Percentiles rank a stretch among this genome's conserved stretches.
phyloP scores from a whole-genome alignment of 2,797 vertebrate species.

The Rhinoraja longicauda region DNA sequence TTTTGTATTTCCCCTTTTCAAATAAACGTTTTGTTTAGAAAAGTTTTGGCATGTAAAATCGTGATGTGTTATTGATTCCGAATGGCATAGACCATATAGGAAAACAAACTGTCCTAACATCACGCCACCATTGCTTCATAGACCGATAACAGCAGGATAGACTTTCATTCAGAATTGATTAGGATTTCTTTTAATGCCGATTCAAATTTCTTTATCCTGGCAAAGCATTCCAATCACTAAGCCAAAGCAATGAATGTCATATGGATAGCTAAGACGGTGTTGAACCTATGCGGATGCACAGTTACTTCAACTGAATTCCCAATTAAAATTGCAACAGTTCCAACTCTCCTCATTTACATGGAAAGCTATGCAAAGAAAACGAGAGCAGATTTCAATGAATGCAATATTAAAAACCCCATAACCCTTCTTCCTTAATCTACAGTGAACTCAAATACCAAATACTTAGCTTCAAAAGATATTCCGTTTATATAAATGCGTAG shows the following conservation, averaged over 20 bases:
- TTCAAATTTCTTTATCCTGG: neutral
- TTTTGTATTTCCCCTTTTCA: neutral
- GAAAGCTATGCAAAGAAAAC: neutral
- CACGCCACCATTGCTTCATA: neutral
- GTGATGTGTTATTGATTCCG: neutral
- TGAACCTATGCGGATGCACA: neutral
- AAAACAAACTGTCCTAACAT: neutral
- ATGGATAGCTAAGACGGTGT: neutral
- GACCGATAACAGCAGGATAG: neutral
- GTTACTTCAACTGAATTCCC: neutral
- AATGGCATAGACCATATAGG: neutral
- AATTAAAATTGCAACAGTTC: neutral
- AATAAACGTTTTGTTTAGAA: neutral
- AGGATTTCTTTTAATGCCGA: neutral
- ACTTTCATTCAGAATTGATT: neutral
- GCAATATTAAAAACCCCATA: neutral
- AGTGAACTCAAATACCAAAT: neutral
- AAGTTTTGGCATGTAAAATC: neutral
- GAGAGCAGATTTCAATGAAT: neutral
- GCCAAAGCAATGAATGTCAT: neutral
- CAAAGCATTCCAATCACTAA: neutral
- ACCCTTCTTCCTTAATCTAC: neutral
- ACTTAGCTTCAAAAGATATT: neutral
- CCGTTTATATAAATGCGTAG: conserved; percentile 39
- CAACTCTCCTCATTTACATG: neutral